Evolutionary conservation across 2,113 vertebrate genomes (phyloP), one percentile per base, ranked within the genome.

Genomic region (Anolis carolinensis): DNA sequence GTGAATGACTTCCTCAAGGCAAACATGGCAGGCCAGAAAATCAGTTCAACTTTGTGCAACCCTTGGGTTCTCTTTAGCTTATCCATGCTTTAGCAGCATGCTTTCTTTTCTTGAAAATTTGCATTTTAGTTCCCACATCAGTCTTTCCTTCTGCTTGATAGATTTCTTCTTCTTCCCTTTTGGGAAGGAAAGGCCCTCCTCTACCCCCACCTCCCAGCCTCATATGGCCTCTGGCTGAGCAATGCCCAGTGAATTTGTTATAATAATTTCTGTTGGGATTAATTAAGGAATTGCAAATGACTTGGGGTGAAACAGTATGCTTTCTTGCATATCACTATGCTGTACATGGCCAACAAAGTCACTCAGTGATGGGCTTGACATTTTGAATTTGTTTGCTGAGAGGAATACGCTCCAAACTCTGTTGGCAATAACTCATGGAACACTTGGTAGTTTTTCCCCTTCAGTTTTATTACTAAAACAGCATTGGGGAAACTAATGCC

Each of bases 221-320:
- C 70, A 20, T 25, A 71, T 84, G 82, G 82, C 92, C 93, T 82
- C 90, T 88, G 86, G 94, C 92, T 91, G 93, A 92, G 83, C 90
- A 82, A 7, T 85, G 88, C 89, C 89, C 1, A 0, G 81, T 86
- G 90, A 90, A 91, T 88, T 88, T 84, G 86, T 91, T 90, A 89
- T 88, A 93, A 91, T 90, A 90, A 90, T 89, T 95, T 92, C 89
- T 92, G 92, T 94, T 91, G 77, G 91, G 91, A 93, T 94, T 93
- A 92, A 93, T 93, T 89, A 92, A 92, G 93, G 94, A 95, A 95
- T 92, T 93, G 89, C 84, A 90, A 71, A 86, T 92, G 87, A 90
- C 92, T 93, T 72, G 48, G 62, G 94, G 81, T 75, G 89, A 93
- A 91, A 80, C 74, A 87, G 27, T 48, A 55, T 79, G 88, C 81